These are phyloP conservation scores for Solen grandis DNA, from an alignment of 1,140 invertebrate genomes.

Conservation along the genomic window DNA sequence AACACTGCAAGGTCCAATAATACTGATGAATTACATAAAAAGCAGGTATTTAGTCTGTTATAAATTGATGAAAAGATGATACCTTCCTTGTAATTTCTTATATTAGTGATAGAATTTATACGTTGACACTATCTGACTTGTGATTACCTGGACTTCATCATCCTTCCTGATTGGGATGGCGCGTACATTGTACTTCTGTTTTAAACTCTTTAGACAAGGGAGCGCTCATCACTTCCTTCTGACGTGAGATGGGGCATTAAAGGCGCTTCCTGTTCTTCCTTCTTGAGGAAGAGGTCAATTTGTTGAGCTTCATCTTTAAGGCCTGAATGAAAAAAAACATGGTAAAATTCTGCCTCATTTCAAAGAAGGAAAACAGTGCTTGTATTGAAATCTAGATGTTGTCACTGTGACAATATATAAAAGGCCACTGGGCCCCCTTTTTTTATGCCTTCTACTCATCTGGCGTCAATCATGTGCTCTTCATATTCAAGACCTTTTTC, in stretches of 20 bases:
- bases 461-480: no score
- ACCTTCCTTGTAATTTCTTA: no score
- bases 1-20: no score
- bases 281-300: conserved; percentile 94
- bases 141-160: conserved; percentile 96
- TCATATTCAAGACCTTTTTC: no score
- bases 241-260: conserved; percentile 98
- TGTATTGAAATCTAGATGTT: neutral
- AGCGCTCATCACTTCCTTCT: conserved; percentile 97
- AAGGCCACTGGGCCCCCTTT: no score
- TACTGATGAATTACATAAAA: no score
- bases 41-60: no score
- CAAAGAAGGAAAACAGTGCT: neutral
- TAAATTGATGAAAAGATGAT: no score
- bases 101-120: no score
- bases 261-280: conserved; percentile 98
- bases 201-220: conserved; percentile 99
- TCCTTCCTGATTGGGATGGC: conserved; percentile 99
- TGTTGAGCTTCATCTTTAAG: conserved; percentile 96
- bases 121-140: no score
- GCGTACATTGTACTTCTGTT: conserved; percentile 98
- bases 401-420: no score
- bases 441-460: no score
- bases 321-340: conserved; percentile 16
- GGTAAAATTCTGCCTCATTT: neutral